Evolutionary conservation across 2,888 invertebrate species (phyloP), one percentile per base, ranked within the genome.

Genomic region (Erebia ligea): DNA sequence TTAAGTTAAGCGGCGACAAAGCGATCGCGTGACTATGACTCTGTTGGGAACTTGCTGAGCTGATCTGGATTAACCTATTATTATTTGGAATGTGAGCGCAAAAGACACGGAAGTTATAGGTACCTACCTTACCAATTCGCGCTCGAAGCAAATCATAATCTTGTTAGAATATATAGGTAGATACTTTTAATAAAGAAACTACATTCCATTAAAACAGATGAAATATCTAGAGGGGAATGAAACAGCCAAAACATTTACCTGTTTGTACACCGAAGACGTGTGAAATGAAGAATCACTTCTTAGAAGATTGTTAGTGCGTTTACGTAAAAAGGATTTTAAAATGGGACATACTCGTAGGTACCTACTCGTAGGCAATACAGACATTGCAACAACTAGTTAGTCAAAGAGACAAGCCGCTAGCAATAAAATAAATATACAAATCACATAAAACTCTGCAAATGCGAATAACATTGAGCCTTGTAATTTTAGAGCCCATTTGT

Each of bases 1-100:
- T 77, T 78, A 73, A 74, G 78, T 82, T 82, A 76, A 77, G 76
- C 77, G 75, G 73, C 67, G 76, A 67, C 57, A 63, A 68, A 70
- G 17, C 56, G 61, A 70, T 70, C 70, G 66, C 70, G 70, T 70
- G 70, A 62, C 54, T 34, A 67, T 59, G 61, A 67, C 61, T 66
- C 70, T 56, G 57, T 67, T 61, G 59, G n/a, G 34, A 66, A 69
- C 42, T 66, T 66, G 56, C 65, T 50, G 42, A 10, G 54, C 59
- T 19, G 54, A 45, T 66, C 25, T 52, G 56, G 66, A 66, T 67
- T 48, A 70, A 59, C 62, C 62, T 69, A 58, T 61, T 17, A 66
- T 45, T 67, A 48, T 67, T 48, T 67, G 56, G 67, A 58, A 58
- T 67, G 34, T 58, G n/a, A 67, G 34, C 11, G 64, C 34, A 64